Evolutionary conservation across 1,140 invertebrate genomes (phyloP).

Genomic region (Drosophila aff.): DNA sequence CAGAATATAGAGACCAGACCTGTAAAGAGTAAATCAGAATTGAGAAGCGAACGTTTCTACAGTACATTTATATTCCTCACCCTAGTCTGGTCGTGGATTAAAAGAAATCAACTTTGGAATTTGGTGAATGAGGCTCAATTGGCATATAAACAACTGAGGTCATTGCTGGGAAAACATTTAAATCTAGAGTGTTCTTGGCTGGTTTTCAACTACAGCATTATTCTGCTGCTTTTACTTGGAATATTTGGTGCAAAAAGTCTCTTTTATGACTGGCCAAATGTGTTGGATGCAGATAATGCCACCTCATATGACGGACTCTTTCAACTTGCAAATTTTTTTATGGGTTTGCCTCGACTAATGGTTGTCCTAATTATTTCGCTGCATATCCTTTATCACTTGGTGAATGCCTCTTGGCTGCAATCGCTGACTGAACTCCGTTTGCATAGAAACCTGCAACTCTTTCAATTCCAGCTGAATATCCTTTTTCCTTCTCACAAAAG

Average conservation of each 20-base stretch:
- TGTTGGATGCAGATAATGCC: neutral
- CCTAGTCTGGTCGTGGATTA: conserved; percentile 5
- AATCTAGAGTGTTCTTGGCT: conserved; percentile 21
- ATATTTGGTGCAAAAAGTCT: neutral
- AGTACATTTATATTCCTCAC: conserved; percentile 1
- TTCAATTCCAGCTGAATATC: conserved; percentile 11
- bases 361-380: conserved; percentile 21
- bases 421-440: conserved; percentile 17
- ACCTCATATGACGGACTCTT: fast-evolving
- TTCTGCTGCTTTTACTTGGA: conserved; percentile 21
- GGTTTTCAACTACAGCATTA: conserved; percentile 5
- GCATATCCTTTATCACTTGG: conserved; percentile 42
- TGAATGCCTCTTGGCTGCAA: conserved; percentile 40
- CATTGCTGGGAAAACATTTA: conserved; percentile 13
- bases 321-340: neutral
- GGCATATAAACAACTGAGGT: conserved; percentile 17
- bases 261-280: conserved; percentile 19
- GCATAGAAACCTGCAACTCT: conserved; percentile 5
- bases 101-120: conserved; percentile 12
- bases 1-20: conserved; percentile 6
- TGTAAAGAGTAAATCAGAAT: neutral
- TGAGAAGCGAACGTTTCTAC: neutral
- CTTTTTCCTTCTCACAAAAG: conserved; percentile 17
- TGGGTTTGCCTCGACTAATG: conserved; percentile 14
- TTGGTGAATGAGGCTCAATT: conserved; percentile 40